Evolutionary conservation across 2,888 invertebrate genomes (phyloP), one percentile per base, ranked within the genome.

Genomic region (Anthoptus insignis): DNA sequence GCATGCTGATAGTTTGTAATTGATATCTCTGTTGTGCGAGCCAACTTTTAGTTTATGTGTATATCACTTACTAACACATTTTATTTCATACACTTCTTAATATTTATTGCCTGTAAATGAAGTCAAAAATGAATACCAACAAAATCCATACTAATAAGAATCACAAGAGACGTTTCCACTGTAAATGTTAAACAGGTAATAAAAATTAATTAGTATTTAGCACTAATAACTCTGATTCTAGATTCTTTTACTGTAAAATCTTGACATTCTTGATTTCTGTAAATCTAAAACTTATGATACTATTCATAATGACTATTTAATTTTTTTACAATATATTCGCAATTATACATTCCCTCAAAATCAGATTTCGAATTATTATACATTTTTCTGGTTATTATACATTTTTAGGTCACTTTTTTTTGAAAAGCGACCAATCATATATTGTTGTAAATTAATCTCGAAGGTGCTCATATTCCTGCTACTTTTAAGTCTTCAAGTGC

Each of bases 1-100:
- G 78, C 74, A 76, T 77, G 78, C 6, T 59, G n/a, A 67, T 73
- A 45, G 22, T 1, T 21, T 13, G 14, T 47, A n/a, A 24, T 32
- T 24, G 47, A 47, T 47, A n/a, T 45, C 52, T 42, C 13, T 56
- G n/a, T 60, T 53, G 56, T 69, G 14, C 16, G 14, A 16, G 42
- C 42, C 19, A 19, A 19, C 19, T 19, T 42, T 3, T 65, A 65
- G 66, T 71, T 64, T 64, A 49, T 52, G 57, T 68, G 52, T 59
- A 66, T 9, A 27, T 27, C 27, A 56, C 54, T 47, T 29, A 60
- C 49, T 66, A 60, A 66, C 47, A 24, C 65, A 67, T 69, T 66
- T 58, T 45, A 16, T 19, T 14, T 19, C 19, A 42, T 11, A 9
- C 6, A 9, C 11, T n/a, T 13, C 27, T 52, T 50, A 24, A 37